Percentiles rank a stretch among this genome's conserved stretches.
These are phyloP conservation scores for Mallateleia sp. DNA, from an alignment of 2,888 invertebrate genomes.

Conservation along the genomic window DNA sequence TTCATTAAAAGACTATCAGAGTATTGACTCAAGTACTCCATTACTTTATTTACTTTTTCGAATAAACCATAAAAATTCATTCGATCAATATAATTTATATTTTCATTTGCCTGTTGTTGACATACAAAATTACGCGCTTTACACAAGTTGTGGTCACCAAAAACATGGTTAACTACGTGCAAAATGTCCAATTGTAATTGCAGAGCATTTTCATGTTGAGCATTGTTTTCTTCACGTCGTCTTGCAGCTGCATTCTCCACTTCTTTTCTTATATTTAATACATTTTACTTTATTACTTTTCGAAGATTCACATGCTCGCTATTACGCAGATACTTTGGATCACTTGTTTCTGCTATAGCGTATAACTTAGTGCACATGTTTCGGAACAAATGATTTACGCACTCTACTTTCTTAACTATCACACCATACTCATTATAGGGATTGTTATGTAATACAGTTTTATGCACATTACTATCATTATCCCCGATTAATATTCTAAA, in stretches of 20 bases:
- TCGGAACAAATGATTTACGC: conserved; percentile 20
- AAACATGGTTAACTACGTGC: conserved; percentile 52
- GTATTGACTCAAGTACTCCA: conserved; percentile 25
- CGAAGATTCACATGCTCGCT: background rate
- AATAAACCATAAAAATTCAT: conserved; percentile 17
- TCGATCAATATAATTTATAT: background rate
- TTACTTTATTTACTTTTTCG: conserved; percentile 11
- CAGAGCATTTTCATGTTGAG: background rate
- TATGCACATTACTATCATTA: conserved; percentile 28
- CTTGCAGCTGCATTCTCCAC: background rate
- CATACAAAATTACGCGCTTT: background rate
- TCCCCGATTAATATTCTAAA: conserved; percentile 30
- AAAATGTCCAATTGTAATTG: conserved; percentile 11
- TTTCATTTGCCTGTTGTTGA: background rate
- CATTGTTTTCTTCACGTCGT: background rate
- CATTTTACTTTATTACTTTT: conserved; percentile 12
- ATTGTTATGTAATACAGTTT: conserved; percentile 9
- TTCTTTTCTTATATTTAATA: conserved; percentile 20
- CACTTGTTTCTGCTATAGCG: background rate
- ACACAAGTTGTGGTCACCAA: conserved; percentile 57
- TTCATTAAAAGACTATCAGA: conserved; percentile 27
- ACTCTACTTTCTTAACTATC: conserved; percentile 21
- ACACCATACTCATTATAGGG: background rate
- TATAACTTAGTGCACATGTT: conserved; percentile 24
- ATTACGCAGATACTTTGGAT: background rate